phyloP scores from a whole-genome alignment of 2,888 invertebrate genomes.

The Acheta domesticus region DNA sequence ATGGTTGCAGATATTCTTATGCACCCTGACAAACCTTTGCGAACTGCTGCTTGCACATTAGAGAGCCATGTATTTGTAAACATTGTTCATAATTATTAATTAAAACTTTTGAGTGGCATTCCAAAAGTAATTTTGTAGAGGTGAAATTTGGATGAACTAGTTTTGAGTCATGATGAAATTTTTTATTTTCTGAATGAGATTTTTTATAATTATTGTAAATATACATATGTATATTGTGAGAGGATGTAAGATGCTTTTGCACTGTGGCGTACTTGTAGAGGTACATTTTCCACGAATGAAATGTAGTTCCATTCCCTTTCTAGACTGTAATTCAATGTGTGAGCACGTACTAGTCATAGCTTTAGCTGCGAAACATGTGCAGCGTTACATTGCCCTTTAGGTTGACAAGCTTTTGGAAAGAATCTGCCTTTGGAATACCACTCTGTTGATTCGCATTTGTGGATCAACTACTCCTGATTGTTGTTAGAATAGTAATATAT shows the following conservation, averaged over 20 bases:
- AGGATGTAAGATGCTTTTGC: not conserved
- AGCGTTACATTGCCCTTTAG: not conserved
- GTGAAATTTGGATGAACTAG: constrained; percentile 1
- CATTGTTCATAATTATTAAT: not conserved
- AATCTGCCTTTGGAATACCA: constrained; percentile 11
- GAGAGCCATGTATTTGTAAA: constrained; percentile 9
- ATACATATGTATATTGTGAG: not conserved
- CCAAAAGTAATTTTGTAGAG: constrained; percentile 9
- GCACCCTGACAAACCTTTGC: not conserved
- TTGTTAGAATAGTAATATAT: not conserved
- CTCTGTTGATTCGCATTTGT: not conserved
- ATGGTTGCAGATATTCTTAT: too few species aligned
- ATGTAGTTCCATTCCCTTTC: not conserved
- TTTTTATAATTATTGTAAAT: not conserved
- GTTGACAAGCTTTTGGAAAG: not conserved
- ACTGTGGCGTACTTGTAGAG: not conserved
- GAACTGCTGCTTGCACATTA: not conserved
- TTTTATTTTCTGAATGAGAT: constrained; percentile 18
- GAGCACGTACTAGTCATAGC: constrained; percentile 18
- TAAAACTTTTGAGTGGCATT: not conserved
- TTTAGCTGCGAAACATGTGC: not conserved
- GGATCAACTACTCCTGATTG: not conserved
- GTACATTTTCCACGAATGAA: not conserved
- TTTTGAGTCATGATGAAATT: constrained; percentile 7
- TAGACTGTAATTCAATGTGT: not conserved